Conservation (phyloP, 2,888 invertebrate species). For the Galerucella nymphaeae region DNA sequence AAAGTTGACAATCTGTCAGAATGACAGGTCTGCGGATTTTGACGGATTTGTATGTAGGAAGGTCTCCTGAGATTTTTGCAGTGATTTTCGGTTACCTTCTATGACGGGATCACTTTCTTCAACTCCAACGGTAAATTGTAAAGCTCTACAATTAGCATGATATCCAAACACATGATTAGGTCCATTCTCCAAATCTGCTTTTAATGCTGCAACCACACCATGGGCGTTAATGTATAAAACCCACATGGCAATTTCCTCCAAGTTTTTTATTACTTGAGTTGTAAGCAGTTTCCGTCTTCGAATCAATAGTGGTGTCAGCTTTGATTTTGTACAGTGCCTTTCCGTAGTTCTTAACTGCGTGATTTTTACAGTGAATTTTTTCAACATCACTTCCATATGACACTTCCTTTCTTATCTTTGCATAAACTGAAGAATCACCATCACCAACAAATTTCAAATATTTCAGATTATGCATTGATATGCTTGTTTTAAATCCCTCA, state of each 20-base stretch:
- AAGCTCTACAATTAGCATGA: background rate
- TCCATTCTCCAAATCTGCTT: background rate
- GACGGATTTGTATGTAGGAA: too few species aligned
- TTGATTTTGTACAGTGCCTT: conserved; percentile 15
- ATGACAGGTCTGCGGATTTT: too few species aligned
- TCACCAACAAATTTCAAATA: too few species aligned
- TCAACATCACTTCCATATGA: conserved; percentile 13
- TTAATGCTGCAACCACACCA: background rate
- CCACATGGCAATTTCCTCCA: background rate
- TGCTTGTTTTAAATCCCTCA: too few species aligned
- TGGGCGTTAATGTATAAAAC: background rate
- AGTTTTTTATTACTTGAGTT: background rate
- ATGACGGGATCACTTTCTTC: too few species aligned
- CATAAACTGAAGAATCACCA: too few species aligned
- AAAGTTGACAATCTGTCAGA: too few species aligned
- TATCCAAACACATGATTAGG: background rate
- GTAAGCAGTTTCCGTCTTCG: conserved; percentile 8
- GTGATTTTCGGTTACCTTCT: too few species aligned
- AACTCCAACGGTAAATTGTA: too few species aligned
- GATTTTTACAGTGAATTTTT: conserved; percentile 31
- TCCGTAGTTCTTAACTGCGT: conserved; percentile 34
- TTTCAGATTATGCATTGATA: too few species aligned
- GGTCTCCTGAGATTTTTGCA: too few species aligned
- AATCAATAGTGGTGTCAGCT: conserved; percentile 14
- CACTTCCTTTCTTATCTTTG: conserved; percentile 19